Evolutionary conservation across 2,113 vertebrate genomes (phyloP).

Genomic region (Sinocyclocheilus anshuiensis): DNA sequence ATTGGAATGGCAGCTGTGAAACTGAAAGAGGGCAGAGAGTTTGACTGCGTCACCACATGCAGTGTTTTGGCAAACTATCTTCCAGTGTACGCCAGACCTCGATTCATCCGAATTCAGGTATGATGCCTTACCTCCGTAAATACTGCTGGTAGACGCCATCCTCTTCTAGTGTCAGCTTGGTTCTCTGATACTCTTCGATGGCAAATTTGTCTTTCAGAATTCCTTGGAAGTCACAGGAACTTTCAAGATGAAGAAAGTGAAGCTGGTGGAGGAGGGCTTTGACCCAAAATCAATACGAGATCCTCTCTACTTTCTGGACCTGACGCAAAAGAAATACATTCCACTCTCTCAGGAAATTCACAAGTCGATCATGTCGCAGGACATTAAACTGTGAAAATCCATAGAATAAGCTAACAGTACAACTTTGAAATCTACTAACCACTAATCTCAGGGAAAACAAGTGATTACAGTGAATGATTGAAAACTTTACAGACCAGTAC

Average conservation of each 20-base stretch:
- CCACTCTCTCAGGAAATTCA: conserved; percentile 72
- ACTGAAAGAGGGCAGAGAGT: conserved; percentile 73
- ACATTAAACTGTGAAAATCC: conserved; percentile 77
- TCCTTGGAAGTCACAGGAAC: conserved; percentile 83
- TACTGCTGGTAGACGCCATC: neutral
- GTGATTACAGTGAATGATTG: neutral
- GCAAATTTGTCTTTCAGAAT: conserved; percentile 67
- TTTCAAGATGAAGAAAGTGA: conserved; percentile 86
- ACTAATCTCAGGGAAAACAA: conserved; percentile 70
- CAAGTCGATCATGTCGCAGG: conserved; percentile 64
- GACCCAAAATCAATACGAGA: conserved; percentile 73
- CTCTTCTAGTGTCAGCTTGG: neutral
- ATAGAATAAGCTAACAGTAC: neutral
- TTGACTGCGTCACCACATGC: conserved; percentile 75
- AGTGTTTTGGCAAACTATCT: conserved; percentile 71
- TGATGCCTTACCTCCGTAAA: neutral
- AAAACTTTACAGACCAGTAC: conserved; percentile 7
- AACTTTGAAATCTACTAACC: conserved; percentile 4
- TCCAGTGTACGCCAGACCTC: conserved; percentile 82
- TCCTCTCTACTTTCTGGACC: conserved; percentile 80
- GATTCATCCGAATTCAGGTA: conserved; percentile 87
- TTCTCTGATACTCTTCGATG: neutral
- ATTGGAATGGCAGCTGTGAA: conserved; percentile 87
- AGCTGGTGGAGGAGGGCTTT: conserved; percentile 85
- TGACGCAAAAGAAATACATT: conserved; percentile 68